Conservation (phyloP, 2,797 vertebrate species). For the Manis pentadactyla region DNA sequence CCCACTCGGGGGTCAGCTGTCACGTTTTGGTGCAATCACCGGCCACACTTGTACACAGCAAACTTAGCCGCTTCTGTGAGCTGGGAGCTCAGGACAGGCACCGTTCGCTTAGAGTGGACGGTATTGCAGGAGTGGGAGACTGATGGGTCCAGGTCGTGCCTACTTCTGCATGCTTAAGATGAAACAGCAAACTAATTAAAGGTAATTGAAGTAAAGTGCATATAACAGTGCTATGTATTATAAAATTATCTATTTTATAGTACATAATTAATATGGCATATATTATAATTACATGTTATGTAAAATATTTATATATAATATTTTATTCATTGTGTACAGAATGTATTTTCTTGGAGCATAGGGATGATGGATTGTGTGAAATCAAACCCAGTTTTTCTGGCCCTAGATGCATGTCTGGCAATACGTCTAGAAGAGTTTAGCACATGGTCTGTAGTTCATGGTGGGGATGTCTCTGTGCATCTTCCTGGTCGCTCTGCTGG, state of each 20-base stretch:
- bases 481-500: conserved; percentile 69
- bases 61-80: not conserved
- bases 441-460: conserved; percentile 53
- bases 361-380: not conserved
- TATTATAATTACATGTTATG: not conserved
- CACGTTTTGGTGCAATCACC: not conserved
- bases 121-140: not conserved
- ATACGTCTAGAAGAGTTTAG: conserved; percentile 61
- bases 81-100: not conserved
- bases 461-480: conserved; percentile 56
- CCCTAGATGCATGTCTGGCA: conserved; percentile 54
- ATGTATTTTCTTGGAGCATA: conserved; percentile 48
- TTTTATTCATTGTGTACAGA: not conserved
- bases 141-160: not conserved
- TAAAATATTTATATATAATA: not conserved
- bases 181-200: conserved; percentile 30
- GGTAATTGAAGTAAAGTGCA: not conserved
- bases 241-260: not conserved
- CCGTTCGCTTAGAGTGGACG: not conserved
- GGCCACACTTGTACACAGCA: not conserved
- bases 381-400: conserved; percentile 1
- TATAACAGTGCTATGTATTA: not conserved
- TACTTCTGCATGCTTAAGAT: conserved; percentile 1
- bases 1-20: not conserved
- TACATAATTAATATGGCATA: not conserved